phyloP scores from a whole-genome alignment of 1,140 invertebrate genomes.

The Drosophila jambulina region DNA sequence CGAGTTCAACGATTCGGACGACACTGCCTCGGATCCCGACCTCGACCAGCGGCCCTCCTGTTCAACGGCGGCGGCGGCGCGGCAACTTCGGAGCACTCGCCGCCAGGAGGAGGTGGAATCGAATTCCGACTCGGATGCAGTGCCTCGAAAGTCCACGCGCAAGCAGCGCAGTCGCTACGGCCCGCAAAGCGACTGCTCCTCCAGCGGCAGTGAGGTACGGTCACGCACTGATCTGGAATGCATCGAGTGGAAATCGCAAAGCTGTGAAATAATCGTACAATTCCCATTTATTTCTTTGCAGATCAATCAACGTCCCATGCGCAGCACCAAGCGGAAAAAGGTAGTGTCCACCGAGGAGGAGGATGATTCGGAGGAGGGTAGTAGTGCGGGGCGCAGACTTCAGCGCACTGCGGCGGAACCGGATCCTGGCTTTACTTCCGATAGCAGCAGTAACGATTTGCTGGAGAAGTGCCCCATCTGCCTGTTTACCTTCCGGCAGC shows the following conservation, averaged over 20 bases:
- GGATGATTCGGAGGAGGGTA: background rate
- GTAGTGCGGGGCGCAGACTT: background rate
- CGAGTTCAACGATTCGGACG: conserved; percentile 78
- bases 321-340: conserved; percentile 37
- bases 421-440: conserved; percentile 86
- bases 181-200: conserved; percentile 53
- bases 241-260: background rate
- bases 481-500: conserved; percentile 89
- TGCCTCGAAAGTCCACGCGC: conserved; percentile 32
- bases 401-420: conserved; percentile 17
- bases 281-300: conserved; percentile 12
- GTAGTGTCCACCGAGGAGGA: conserved; percentile 54
- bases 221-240: background rate
- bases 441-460: conserved; percentile 89
- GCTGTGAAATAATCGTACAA: background rate
- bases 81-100: conserved; percentile 16
- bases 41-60: conserved; percentile 47
- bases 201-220: conserved; percentile 85
- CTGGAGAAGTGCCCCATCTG: conserved; percentile 95
- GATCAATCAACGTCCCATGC: conserved; percentile 34
- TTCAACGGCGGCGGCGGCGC: conserved; percentile 30
- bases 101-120: conserved; percentile 20
- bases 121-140: conserved; percentile 68
- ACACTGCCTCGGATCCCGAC: conserved; percentile 55
- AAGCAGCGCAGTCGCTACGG: conserved; percentile 77